phyloP scores from a whole-genome alignment of 2,113 vertebrate species.

The Copsychus sechellarum region DNA sequence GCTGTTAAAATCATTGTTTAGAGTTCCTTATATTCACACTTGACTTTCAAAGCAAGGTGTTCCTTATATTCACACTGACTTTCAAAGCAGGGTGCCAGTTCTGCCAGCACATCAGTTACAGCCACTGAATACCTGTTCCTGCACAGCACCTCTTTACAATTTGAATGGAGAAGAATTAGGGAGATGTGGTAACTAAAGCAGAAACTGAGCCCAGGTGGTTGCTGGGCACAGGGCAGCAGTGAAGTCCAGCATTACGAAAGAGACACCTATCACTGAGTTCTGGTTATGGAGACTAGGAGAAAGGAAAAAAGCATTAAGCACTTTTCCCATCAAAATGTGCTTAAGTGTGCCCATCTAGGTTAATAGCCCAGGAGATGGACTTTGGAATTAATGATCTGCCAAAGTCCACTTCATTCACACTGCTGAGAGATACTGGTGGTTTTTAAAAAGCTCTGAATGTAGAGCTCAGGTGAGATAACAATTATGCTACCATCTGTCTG shows the following conservation, averaged over 20 bases:
- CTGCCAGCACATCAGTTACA: not conserved
- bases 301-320: not conserved
- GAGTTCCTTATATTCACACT: not conserved
- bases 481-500: not conserved
- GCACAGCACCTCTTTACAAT: not conserved
- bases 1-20: not conserved
- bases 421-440: too few species aligned
- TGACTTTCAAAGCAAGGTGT: not conserved
- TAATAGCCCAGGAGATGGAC: not conserved
- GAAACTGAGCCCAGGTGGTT: not conserved
- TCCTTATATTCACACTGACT: not conserved
- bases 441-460: not conserved
- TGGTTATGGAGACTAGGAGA: not conserved
- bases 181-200: not conserved
- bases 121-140: not conserved
- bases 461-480: not conserved
- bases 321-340: not conserved
- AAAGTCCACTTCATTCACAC: not conserved
- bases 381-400: not conserved
- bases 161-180: not conserved
- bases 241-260: rapidly evolving
- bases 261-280: not conserved
- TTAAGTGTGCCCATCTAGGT: not conserved
- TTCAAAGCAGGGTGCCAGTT: not conserved
- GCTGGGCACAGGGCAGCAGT: not conserved